Conservation (phyloP, 2,113 vertebrate genomes). For the Mobula birostris region DNA sequence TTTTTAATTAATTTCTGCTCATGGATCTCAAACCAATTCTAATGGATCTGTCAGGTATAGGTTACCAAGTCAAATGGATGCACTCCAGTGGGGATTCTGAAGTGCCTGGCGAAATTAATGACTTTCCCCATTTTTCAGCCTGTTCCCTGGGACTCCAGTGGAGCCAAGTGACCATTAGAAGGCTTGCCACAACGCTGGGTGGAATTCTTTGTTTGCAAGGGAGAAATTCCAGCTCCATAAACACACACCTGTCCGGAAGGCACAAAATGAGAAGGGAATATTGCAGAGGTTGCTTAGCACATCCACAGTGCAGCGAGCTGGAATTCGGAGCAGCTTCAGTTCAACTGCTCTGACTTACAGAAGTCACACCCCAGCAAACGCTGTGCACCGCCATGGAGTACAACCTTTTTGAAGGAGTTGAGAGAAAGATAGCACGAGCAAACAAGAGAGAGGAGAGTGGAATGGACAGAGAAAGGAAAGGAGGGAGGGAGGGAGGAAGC, state of each 20-base stretch:
- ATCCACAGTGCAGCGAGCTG: no score
- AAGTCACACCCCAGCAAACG: neutral
- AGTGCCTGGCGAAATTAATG: neutral
- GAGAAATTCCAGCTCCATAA: neutral
- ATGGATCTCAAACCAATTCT: constrained; percentile 33
- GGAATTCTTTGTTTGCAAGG: neutral
- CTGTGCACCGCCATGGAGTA: no score
- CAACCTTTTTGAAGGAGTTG: neutral
- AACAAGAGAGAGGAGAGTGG: no score
- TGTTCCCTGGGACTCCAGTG: neutral
- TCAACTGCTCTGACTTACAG: neutral
- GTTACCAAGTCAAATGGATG: neutral
- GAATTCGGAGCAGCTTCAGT: neutral
- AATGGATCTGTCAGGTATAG: neutral
- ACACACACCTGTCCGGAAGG: no score
- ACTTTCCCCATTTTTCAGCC: neutral
- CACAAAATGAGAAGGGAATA: neutral
- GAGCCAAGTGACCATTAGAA: neutral
- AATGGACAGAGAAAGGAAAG: no score
- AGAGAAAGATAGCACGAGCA: no score
- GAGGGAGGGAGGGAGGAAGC: no score
- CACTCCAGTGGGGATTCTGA: neutral
- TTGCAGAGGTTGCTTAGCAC: no score
- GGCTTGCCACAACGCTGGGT: neutral
- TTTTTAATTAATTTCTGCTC: constrained; percentile 32